Base-by-base conservation (phyloP, 2,888 invertebrate species). In the Synanthedon formicaeformis region DNA sequence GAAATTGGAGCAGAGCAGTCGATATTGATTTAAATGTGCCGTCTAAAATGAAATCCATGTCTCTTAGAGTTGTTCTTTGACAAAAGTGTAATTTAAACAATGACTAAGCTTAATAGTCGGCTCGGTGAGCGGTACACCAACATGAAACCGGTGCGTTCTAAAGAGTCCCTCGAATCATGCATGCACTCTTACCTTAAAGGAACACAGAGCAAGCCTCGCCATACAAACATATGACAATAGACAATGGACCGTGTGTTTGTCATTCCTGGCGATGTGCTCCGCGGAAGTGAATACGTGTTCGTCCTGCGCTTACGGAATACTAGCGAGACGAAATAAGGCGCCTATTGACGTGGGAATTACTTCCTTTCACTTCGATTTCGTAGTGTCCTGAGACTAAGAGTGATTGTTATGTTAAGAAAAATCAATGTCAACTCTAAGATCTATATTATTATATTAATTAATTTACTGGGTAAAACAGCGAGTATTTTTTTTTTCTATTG, bases 261-360 rank as follows among this genome's bases (percentile, higher is more conserved):
- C 65, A 83, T 84, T 80, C 84, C 67, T 68, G 65, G 62, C 67
- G 70, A 61, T 59, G 62, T 61, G 58, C 63, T 56, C 64, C 56
- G 62, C 75, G 82, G 81, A 83, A 76, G 79, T 81, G 79, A 77
- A 71, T 62, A 61, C 66, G 64, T 69, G 71, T 70, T 59, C 60
- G 14, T 23, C 13, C 49, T 12, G 23, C 16, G 49, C 16, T 8
- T 12, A 23, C 18, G 16, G 49, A 49, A 49, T 18, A 49, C 49
- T 16, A 49, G 23, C 49, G 11, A 49, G 18, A 14, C 16, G 53
- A 53, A 53, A 56, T 51, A 52, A 51, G 54, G 52, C 49, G 50
- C 48, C 54, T 49, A 53, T 49, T 53, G 53, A 53, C 49, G 53
- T 55, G 56, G 55, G 55, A 55, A 56, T 52, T 51, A 50, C 53